Evolutionary conservation across 2,113 vertebrate species (phyloP).

Genomic region (Strigops habroptila): DNA sequence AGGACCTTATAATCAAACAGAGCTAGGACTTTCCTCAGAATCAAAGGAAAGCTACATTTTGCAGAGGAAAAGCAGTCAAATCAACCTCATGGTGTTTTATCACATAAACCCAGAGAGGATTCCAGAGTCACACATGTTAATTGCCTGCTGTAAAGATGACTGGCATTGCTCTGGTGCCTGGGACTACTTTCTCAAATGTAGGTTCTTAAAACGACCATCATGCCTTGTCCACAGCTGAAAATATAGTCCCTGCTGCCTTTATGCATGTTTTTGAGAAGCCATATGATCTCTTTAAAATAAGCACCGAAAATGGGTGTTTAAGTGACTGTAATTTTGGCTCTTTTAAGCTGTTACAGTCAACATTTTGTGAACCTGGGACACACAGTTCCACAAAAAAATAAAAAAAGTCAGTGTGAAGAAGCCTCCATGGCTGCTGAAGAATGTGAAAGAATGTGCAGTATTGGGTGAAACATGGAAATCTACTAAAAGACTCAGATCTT

Average conservation of each 20-base stretch:
- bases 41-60: slow-evolving; percentile 49
- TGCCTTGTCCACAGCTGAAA: background rate
- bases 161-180: background rate
- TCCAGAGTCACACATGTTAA: slow-evolving; percentile 54
- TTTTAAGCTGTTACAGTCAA: background rate
- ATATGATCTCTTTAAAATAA: background rate
- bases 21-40: slow-evolving; percentile 44
- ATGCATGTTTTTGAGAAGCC: background rate
- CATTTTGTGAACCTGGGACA: background rate
- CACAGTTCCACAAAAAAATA: background rate
- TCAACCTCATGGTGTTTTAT: slow-evolving; percentile 49
- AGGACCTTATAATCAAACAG: slow-evolving; percentile 45
- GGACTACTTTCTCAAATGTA: background rate
- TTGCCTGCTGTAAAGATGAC: slow-evolving; percentile 11
- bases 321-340: background rate
- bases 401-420: background rate
- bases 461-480: background rate
- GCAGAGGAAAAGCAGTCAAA: slow-evolving; percentile 10
- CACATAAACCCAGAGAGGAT: slow-evolving; percentile 51
- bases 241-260: background rate
- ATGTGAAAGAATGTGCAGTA: background rate
- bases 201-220: background rate
- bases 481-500: background rate
- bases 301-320: background rate
- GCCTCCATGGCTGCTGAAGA: background rate